Base-by-base conservation (phyloP, 2,113 vertebrate species). In the Climacteris rufus region DNA sequence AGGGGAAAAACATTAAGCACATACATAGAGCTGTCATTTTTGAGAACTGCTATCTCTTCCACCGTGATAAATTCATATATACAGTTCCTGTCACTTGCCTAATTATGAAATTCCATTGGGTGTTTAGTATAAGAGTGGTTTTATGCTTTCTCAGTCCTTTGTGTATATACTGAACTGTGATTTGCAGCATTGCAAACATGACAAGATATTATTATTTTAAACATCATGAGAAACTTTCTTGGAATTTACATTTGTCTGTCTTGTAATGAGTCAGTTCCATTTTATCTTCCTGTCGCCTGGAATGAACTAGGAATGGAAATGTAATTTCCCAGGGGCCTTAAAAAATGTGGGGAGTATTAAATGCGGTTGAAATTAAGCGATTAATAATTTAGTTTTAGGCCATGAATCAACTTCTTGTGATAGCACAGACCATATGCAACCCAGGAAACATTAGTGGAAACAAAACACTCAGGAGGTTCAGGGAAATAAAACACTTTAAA, bases 321-420 rank as follows among this genome's bases (percentile, higher is more conserved):
- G 97, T 98, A 98, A 99, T 99, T 98, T 99, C 98, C 97, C 97
- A 96, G 93, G 92, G 94, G 97, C 96, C 97, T 97, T 97, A 96
- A 98, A 98, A 98, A 98, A 98, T 98, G 97, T 97, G 98, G 98
- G 90, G 96, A 98, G 97, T 98, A 97, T 98, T 98, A 98, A 97
- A 98, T 96, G 97, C 68, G 18, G 97, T 97, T 98, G 98, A 99
- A 99, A 99, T 99, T 98, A 99, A 98, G 97, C 87, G 97, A 98
- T 99, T 98, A 99, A 99, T 99, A 99, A 99, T 99, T 99, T 98
- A 99, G 98, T 97, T 97, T 97, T 93, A 97, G 96, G 97, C 98
- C 98, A 98, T 99, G 98, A 98, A 99, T 99, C 99, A 98, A 92
- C 72, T 96, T 97, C 97, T 97, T 97, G 94, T 92, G 96, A 97